These are phyloP conservation scores for Poeciliopsis occidentalis DNA, from an alignment of 2,113 vertebrate species.

Conservation along the genomic window DNA sequence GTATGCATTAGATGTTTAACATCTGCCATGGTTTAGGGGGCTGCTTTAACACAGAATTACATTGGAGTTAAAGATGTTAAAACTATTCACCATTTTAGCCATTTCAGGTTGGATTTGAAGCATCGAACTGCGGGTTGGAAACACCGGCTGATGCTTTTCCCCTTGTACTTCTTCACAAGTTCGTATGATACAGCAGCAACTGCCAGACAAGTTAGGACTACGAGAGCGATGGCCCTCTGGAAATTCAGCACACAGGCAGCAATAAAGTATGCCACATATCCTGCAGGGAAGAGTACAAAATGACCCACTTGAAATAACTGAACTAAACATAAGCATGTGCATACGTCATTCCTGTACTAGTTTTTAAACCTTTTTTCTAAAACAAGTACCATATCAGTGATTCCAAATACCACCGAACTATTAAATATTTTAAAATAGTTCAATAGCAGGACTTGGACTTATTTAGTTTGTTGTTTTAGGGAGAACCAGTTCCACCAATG, in stretches of 20 bases:
- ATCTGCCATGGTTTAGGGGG: not conserved
- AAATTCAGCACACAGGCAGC: constrained; percentile 88
- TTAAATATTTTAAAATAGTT: not conserved
- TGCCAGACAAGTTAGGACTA: constrained; percentile 84
- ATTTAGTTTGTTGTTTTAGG: not conserved
- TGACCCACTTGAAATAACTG: not conserved
- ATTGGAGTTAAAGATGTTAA: not conserved
- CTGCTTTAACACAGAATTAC: not conserved
- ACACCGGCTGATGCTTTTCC: constrained; percentile 72
- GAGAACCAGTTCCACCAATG: not conserved
- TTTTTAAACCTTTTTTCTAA: not conserved
- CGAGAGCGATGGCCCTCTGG: constrained; percentile 84
- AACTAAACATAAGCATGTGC: not conserved
- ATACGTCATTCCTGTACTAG: not conserved
- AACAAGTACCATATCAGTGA: not conserved
- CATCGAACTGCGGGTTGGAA: constrained; percentile 65
- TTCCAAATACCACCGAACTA: not conserved
- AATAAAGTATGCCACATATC: constrained; percentile 87
- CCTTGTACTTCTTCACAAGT: constrained; percentile 80
- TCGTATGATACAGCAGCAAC: constrained; percentile 67
- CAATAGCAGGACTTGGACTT: not conserved
- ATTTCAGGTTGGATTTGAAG: constrained; percentile 74
- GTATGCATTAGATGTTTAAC: not conserved
- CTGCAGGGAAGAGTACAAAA: constrained; percentile 69
- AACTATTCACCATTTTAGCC: constrained; percentile 90